Evolutionary conservation across 2,113 vertebrate species (phyloP).

Genomic region (Pyxicephalus adspersus): DNA sequence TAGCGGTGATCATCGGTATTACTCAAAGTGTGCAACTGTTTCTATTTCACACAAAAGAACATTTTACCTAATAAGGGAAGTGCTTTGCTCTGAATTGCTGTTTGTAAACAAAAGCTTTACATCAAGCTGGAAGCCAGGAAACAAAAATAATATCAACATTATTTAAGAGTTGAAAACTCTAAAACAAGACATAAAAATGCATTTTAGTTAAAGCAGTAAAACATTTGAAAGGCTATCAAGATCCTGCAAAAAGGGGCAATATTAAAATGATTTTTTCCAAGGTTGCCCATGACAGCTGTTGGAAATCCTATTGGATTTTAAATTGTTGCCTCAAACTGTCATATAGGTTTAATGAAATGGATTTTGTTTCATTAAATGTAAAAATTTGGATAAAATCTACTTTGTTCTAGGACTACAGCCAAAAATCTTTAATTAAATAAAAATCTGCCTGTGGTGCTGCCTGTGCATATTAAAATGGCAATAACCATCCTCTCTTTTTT

Average conservation of each 20-base stretch:
- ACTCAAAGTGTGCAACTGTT: not conserved
- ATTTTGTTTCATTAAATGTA: slow-evolving; percentile 62
- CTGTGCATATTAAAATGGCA: slow-evolving; percentile 53
- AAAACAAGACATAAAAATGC: not conserved
- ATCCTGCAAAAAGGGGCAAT: not conserved
- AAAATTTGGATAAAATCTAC: slow-evolving; percentile 57
- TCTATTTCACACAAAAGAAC: not conserved
- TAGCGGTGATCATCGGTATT: not conserved
- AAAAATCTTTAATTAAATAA: slow-evolving; percentile 58
- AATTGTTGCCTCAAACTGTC: slow-evolving; percentile 62
- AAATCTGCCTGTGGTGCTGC: slow-evolving; percentile 46
- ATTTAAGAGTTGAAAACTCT: not conserved
- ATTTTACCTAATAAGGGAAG: not conserved
- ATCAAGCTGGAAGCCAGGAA: not conserved
- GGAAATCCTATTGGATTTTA: slow-evolving; percentile 57
- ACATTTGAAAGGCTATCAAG: not conserved
- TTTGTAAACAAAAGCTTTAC: not conserved
- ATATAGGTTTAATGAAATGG: slow-evolving; percentile 46
- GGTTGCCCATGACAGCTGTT: slow-evolving; percentile 44
- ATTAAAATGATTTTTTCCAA: slow-evolving; percentile 36
- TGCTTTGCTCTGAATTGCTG: not conserved
- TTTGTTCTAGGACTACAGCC: slow-evolving; percentile 55
- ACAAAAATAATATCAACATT: not conserved
- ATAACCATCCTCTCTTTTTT: slow-evolving; percentile 46
- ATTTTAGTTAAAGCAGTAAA: too few species aligned